Conservation (phyloP, 2,113 vertebrate genomes). For the Motacilla tschutschensis region DNA sequence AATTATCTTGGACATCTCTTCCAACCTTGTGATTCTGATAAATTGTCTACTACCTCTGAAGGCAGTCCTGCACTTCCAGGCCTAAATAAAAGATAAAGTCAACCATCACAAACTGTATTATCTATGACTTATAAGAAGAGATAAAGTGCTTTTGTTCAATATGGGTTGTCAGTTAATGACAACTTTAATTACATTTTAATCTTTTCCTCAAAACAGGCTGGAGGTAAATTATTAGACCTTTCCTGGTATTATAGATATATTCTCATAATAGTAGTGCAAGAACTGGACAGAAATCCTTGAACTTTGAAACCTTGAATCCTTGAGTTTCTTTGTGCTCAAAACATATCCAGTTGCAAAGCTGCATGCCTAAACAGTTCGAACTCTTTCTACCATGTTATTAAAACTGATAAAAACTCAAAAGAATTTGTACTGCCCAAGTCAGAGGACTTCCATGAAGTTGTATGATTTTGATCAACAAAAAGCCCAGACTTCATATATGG, state of each 20-base stretch:
- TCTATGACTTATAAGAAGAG: neutral
- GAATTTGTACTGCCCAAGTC: neutral
- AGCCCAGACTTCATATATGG: neutral
- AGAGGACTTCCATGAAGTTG: neutral
- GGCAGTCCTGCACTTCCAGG: neutral
- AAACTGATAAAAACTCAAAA: neutral
- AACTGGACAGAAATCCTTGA: neutral
- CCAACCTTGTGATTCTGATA: neutral
- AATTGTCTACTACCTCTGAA: neutral
- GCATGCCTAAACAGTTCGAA: neutral
- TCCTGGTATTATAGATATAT: neutral
- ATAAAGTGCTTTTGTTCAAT: neutral
- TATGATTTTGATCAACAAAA: neutral
- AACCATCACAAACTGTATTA: neutral
- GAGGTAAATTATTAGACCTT: neutral
- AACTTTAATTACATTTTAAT: neutral
- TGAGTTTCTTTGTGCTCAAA: neutral
- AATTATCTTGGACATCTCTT: neutral
- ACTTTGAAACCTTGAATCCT: neutral
- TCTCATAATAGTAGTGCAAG: neutral
- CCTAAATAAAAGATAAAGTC: neutral
- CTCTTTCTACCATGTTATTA: neutral
- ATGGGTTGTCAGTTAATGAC: neutral
- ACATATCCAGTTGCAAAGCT: neutral
- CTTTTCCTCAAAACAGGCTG: neutral